Evolutionary conservation across 2,888 invertebrate genomes (phyloP).

Genomic region (Coleophora deauratella): DNA sequence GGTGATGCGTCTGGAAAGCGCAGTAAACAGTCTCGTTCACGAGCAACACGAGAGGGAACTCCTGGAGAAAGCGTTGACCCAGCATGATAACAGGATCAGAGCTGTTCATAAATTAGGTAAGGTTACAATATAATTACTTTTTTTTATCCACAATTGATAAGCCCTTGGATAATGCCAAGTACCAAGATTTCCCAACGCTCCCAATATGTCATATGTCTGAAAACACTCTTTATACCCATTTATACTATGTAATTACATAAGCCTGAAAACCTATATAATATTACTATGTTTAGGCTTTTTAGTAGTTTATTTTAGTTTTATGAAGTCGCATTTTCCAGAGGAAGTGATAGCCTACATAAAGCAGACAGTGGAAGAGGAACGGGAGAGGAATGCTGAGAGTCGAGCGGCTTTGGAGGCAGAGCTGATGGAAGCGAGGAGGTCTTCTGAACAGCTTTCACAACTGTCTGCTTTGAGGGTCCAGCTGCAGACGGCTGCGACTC

Average conservation of each 20-base stretch:
- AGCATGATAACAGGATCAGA: slow-evolving; percentile 54
- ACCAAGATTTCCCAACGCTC: no score
- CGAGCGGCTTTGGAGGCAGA: slow-evolving; percentile 47
- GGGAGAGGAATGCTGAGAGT: slow-evolving; percentile 49
- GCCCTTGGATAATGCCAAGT: no score
- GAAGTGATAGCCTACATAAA: slow-evolving; percentile 57
- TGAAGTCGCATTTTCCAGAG: slow-evolving; percentile 30
- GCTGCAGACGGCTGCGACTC: slow-evolving; percentile 33
- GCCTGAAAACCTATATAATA: no score
- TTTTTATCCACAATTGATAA: no score
- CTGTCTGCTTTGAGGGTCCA: slow-evolving; percentile 43
- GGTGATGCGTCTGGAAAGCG: slow-evolving; percentile 61
- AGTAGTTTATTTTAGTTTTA: no score
- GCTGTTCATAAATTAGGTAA: slow-evolving; percentile 49
- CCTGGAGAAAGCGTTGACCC: slow-evolving; percentile 56
- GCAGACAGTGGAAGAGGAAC: slow-evolving; percentile 56
- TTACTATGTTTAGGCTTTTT: no score
- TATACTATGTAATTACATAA: no score
- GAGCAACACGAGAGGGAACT: slow-evolving; percentile 62
- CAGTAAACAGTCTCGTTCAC: slow-evolving; percentile 59
- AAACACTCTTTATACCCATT: no score
- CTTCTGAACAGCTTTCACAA: slow-evolving; percentile 50
- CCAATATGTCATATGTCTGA: no score
- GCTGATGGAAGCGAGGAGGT: slow-evolving; percentile 44
- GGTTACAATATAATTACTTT: no score